phyloP scores from a whole-genome alignment of 2,113 vertebrate species.

The Halcyon malimbica region DNA sequence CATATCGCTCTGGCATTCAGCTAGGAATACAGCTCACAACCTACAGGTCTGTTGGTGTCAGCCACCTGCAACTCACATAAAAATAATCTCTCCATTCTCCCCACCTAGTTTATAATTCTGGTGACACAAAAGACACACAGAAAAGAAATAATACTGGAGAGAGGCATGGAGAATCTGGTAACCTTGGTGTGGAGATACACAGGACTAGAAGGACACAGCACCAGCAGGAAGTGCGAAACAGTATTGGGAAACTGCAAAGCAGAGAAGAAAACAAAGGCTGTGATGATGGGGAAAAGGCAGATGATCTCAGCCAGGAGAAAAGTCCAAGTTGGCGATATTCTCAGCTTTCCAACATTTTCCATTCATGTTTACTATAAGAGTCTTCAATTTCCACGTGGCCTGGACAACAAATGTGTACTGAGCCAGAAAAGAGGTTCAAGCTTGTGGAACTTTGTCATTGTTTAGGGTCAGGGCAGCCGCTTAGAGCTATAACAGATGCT shows the following conservation, averaged over 20 bases:
- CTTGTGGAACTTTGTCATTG: neutral
- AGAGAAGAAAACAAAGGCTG: neutral
- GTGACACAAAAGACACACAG: neutral
- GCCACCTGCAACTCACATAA: neutral
- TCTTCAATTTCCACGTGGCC: neutral
- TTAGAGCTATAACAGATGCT: too few relatives aligned
- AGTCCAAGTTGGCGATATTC: neutral
- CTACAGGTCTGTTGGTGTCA: neutral
- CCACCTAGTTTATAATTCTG: neutral
- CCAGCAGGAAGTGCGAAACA: neutral
- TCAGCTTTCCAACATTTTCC: neutral
- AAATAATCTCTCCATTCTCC: neutral
- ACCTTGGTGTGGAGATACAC: neutral
- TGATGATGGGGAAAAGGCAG: neutral
- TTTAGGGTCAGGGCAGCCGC: neutral
- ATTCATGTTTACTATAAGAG: neutral
- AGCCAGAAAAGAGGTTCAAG: neutral
- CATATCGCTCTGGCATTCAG: neutral
- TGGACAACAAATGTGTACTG: neutral
- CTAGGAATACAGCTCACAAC: neutral
- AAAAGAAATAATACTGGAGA: neutral
- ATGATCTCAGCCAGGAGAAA: neutral
- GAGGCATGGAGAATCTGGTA: neutral
- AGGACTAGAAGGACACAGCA: neutral
- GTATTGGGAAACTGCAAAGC: neutral